Evolutionary conservation across 2,797 vertebrate species (phyloP).

Genomic region (Liasis olivaceus): DNA sequence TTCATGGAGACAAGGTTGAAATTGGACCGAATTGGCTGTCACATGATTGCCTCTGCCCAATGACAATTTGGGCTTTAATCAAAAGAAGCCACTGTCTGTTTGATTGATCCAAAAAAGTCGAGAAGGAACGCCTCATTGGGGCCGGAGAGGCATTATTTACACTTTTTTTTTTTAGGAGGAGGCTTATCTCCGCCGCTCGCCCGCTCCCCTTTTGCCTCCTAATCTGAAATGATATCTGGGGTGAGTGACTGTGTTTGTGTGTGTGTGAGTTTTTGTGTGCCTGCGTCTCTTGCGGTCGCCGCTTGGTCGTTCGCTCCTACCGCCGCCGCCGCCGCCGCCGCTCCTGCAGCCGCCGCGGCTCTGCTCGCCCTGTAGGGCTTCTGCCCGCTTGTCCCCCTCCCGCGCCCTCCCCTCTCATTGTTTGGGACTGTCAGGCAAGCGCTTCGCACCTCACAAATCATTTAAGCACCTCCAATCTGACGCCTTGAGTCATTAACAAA

Average conservation of each 20-base stretch:
- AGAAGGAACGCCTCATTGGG: conserved; percentile 95
- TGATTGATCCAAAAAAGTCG: conserved; percentile 99
- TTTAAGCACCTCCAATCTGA: conserved; percentile 83
- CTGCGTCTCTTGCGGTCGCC: conserved; percentile 13
- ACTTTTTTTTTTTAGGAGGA: conserved; percentile 76
- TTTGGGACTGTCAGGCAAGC: conserved; percentile 89
- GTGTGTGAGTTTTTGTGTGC: conserved; percentile 19
- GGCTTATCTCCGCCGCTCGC: conserved; percentile 8
- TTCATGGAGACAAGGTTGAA: conserved; percentile 98
- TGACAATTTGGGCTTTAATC: conserved; percentile 99
- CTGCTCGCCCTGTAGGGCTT: conserved; percentile 67
- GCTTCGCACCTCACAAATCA: conserved; percentile 89
- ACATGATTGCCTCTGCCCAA: conserved; percentile 99
- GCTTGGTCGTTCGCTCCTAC: neutral
- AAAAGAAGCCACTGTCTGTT: conserved; percentile 99
- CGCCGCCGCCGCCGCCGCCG: neutral
- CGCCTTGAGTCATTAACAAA: conserved; percentile 87
- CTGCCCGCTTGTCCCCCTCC: conserved; percentile 75
- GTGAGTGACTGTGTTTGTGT: conserved; percentile 10
- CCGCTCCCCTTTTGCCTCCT: conserved; percentile 58
- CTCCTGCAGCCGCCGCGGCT: conserved; percentile 63
- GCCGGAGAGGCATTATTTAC: conserved; percentile 93
- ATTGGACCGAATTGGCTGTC: conserved; percentile 98
- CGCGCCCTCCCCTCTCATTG: conserved; percentile 83
- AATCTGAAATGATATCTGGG: conserved; percentile 53